Evolutionary conservation across 2,797 vertebrate species (phyloP).

Genomic region (Sphaeramia orbicularis): DNA sequence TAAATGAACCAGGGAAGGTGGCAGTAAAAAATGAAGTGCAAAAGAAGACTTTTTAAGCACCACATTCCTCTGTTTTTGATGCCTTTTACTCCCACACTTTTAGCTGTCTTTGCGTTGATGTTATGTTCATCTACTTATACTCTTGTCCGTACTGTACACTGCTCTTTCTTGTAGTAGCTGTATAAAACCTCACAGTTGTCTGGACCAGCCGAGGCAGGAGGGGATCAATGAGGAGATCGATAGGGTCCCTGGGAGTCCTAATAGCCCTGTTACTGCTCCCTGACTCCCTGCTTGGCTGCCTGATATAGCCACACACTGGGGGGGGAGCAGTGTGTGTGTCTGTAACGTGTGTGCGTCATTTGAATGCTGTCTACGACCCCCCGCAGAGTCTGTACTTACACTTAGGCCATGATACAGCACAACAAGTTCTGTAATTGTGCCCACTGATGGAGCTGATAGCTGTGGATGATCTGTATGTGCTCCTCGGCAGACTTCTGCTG

Average conservation of each 20-base stretch:
- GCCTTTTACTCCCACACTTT: neutral
- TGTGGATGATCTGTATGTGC: slow-evolving; percentile 20
- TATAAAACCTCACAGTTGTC: slow-evolving; percentile 70
- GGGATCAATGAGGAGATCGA: slow-evolving; percentile 83
- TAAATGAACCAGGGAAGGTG: too few relatives aligned
- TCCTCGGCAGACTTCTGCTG: neutral
- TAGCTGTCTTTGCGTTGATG: slow-evolving; percentile 25
- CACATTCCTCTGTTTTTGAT: neutral
- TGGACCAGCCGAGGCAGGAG: slow-evolving; percentile 69
- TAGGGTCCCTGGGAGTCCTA: slow-evolving; percentile 82
- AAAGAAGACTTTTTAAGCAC: slow-evolving; percentile 21
- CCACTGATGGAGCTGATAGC: slow-evolving; percentile 44
- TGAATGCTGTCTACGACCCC: slow-evolving; percentile 53
- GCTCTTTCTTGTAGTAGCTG: slow-evolving; percentile 63
- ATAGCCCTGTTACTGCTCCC: slow-evolving; percentile 82
- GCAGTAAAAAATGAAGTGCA: neutral
- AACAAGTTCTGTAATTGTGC: slow-evolving; percentile 60
- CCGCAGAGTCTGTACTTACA: slow-evolving; percentile 61
- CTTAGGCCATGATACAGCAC: slow-evolving; percentile 68
- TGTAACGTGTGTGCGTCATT: slow-evolving; percentile 40
- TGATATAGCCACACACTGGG: slow-evolving; percentile 66
- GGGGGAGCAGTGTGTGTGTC: slow-evolving; percentile 7
- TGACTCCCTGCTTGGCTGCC: slow-evolving; percentile 74
- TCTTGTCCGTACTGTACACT: slow-evolving; percentile 54
- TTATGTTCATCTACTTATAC: slow-evolving; percentile 37